Percentiles rank a stretch among this genome's conserved stretches.
phyloP scores from a whole-genome alignment of 2,797 vertebrate genomes.

The Neosilurus hyrtlii region DNA sequence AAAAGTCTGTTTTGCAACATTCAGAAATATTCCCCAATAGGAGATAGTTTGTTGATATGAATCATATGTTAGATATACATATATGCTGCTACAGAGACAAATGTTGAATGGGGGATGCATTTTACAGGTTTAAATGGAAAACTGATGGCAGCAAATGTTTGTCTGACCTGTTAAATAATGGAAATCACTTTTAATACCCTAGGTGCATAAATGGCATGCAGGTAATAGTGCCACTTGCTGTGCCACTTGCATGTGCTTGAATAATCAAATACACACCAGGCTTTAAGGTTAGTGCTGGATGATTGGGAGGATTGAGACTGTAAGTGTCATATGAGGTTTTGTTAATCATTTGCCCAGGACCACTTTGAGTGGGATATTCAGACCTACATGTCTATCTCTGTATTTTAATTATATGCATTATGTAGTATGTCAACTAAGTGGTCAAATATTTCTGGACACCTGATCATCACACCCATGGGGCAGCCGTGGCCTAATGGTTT shows the following conservation, averaged over 20 bases:
- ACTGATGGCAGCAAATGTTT: neutral
- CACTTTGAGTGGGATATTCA: neutral
- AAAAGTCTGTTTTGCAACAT: neutral
- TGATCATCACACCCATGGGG: neutral
- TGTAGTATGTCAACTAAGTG: neutral
- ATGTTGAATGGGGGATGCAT: neutral
- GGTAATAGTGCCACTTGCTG: neutral
- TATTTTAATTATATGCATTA: neutral
- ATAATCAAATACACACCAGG: neutral
- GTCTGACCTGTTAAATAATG: neutral
- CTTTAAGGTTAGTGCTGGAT: neutral
- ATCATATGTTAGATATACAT: neutral
- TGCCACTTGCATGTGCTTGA: neutral
- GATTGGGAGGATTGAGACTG: neutral
- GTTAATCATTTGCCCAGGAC: neutral
- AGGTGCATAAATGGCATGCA: neutral
- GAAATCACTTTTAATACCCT: neutral
- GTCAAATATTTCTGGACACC: neutral
- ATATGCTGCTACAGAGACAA: neutral
- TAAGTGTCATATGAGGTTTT: neutral
- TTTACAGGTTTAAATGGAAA: neutral
- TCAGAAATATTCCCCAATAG: neutral
- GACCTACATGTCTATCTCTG: neutral
- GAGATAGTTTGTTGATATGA: neutral
- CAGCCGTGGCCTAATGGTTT: too few species aligned